A percentile compares a stretch with the other conserved stretches of the same genome.
Evolutionary conservation across 2,797 vertebrate species (phyloP).

Genomic region (Lacerta bilineata): DNA sequence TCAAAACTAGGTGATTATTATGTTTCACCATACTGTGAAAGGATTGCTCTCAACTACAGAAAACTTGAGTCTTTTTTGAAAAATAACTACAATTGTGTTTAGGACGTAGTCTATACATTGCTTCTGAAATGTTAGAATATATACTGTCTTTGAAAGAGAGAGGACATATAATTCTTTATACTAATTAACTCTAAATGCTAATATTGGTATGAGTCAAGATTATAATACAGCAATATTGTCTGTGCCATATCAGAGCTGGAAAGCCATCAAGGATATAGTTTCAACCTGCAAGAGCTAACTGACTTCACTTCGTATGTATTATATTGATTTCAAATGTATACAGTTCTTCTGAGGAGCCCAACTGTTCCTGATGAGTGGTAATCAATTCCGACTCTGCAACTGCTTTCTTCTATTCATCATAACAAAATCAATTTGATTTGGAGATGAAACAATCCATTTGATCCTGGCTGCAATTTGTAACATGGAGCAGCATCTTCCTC

Average conservation of each 20-base stretch:
- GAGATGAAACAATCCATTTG: background rate
- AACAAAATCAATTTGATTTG: background rate
- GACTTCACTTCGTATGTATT: background rate
- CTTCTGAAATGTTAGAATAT: background rate
- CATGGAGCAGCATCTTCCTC: background rate
- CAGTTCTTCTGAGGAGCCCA: background rate
- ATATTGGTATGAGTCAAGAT: background rate
- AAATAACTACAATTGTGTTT: background rate
- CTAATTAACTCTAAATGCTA: background rate
- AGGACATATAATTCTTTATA: background rate
- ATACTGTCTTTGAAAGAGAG: background rate
- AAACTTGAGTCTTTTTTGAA: background rate
- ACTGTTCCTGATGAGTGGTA: background rate
- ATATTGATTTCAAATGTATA: background rate
- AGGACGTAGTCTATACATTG: background rate
- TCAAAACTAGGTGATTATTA: background rate
- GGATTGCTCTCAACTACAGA: background rate
- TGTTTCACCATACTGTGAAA: background rate
- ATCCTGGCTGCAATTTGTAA: background rate
- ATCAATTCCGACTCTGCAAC: background rate
- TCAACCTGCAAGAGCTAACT: background rate
- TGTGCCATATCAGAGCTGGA: background rate
- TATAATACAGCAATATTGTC: background rate
- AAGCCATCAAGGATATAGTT: background rate
- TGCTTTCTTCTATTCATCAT: background rate